Evolutionary conservation across 1,140 invertebrate genomes (phyloP), one percentile per base, ranked within the genome.

Genomic region (Ceratina australensis): DNA sequence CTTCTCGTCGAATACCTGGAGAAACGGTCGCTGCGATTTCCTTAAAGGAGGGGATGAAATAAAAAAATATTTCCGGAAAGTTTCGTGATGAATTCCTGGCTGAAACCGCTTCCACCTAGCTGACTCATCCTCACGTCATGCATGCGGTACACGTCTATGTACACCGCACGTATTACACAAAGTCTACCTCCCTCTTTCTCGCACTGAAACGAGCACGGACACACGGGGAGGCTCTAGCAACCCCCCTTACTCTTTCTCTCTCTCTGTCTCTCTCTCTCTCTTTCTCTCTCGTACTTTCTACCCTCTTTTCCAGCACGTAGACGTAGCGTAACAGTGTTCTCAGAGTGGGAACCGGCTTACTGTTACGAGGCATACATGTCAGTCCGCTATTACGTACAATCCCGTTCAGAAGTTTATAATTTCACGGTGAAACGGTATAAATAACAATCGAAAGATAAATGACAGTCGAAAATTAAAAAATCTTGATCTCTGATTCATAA

Each of bases 61-160:
- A 42, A 42, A 42, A n/a, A 73, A 79, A 73, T 79, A 84, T 82
- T 84, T 81, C 66, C 73, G 42, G 57, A 85, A 82, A 79, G 72
- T 84, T 82, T 72, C 66, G 50, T 26, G 72, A 82, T 77, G 78
- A 84, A 82, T 83, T 85, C 50, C 33, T 78, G 71, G 65, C 78
- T 66, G 72, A 67, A 74, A 81, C 72, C 26, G 61, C 61, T 81
- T 79, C 72, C 72, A 73, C 59, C 33, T 7, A 56, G 85, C 83
- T 85, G 84, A 85, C 84, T 86, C 78, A 86, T 79, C 72, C 78
- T 76, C 75, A 81, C 84, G 78, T 86, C 84, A 86, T 73, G 81
- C 67, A 85, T 83, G 69, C 67, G 75, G 59, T 86, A 67, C 78
- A 82, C 26, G 57, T 69, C 65, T 75, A 84, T 79, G 79, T 76